Percentiles rank a stretch among this genome's conserved stretches.
Evolutionary conservation across 2,113 vertebrate genomes (phyloP).

Genomic region (Myrmecophaga tridactyla): DNA sequence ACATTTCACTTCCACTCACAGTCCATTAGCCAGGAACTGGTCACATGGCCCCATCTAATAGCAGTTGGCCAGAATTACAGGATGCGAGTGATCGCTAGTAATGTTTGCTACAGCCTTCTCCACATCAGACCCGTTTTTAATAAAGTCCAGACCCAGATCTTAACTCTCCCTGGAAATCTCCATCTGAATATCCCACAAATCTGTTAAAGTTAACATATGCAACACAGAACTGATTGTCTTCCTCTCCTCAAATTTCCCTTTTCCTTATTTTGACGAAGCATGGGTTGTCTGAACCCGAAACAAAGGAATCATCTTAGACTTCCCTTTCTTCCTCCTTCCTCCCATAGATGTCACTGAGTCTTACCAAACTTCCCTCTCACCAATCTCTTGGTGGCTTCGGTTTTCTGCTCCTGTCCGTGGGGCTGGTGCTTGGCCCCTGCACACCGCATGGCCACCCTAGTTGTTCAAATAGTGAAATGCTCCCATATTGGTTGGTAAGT

Average conservation of each 20-base stretch:
- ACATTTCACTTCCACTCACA: not conserved
- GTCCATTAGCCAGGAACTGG: too few relatives aligned
- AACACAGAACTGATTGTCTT: not conserved
- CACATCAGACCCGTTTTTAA: not conserved
- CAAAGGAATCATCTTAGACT: not conserved
- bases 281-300: not conserved
- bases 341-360: not conserved
- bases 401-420: not conserved
- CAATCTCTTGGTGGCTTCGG: not conserved
- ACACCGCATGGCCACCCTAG: not conserved
- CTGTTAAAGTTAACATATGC: rapidly evolving
- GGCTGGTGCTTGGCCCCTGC: not conserved
- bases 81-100: not conserved
- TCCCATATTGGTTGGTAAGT: not conserved
- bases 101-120: not conserved
- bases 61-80: not conserved
- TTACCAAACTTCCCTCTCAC: not conserved
- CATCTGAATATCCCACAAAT: not conserved
- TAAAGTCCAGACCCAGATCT: not conserved
- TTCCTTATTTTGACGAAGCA: not conserved
- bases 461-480: not conserved
- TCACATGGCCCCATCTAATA: not conserved
- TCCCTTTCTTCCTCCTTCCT: not conserved
- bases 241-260: not conserved
- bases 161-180: not conserved